phyloP scores from a whole-genome alignment of 2,797 vertebrate species.

The Knipowitschia caucasica region DNA sequence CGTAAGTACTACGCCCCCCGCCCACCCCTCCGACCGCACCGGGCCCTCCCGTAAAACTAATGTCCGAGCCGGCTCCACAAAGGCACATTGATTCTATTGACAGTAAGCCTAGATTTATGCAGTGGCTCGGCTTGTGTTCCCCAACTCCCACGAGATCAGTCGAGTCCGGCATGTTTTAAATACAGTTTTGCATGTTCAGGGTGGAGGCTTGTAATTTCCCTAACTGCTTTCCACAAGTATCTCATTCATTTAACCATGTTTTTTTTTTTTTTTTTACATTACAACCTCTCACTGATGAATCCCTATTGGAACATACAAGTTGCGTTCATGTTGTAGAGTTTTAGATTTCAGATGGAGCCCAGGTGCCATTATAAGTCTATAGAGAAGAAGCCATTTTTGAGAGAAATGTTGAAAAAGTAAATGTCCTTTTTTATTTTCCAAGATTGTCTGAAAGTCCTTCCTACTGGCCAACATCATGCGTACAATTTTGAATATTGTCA shows the following conservation, averaged over 20 bases:
- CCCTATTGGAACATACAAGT: too few relatives aligned
- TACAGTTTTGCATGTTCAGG: constrained; percentile 31
- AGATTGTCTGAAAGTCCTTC: too few relatives aligned
- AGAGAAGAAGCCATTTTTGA: too few relatives aligned
- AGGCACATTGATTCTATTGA: constrained; percentile 15
- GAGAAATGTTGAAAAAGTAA: too few relatives aligned
- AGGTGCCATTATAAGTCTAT: too few relatives aligned
- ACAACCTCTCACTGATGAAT: too few relatives aligned
- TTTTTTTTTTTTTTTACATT: not conserved
- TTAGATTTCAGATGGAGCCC: too few relatives aligned
- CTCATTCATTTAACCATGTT: constrained; percentile 13
- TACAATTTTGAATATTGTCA: too few relatives aligned
- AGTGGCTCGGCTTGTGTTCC: constrained; percentile 10
- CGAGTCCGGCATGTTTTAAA: constrained; percentile 27
- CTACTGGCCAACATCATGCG: too few relatives aligned
- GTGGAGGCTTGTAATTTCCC: constrained; percentile 14
- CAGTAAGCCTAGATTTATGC: constrained; percentile 10
- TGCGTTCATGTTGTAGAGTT: too few relatives aligned
- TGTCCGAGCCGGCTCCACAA: constrained; percentile 19
- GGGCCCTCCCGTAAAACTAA: constrained; percentile 34
- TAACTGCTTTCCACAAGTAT: constrained; percentile 20
- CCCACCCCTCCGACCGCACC: constrained; percentile 35
- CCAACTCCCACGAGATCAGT: constrained; percentile 18
- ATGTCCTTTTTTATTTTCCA: too few relatives aligned
- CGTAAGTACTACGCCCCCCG: constrained; percentile 83